These are phyloP conservation scores for Beris chalybata DNA, from an alignment of 2,888 invertebrate genomes.

Conservation along the genomic window DNA sequence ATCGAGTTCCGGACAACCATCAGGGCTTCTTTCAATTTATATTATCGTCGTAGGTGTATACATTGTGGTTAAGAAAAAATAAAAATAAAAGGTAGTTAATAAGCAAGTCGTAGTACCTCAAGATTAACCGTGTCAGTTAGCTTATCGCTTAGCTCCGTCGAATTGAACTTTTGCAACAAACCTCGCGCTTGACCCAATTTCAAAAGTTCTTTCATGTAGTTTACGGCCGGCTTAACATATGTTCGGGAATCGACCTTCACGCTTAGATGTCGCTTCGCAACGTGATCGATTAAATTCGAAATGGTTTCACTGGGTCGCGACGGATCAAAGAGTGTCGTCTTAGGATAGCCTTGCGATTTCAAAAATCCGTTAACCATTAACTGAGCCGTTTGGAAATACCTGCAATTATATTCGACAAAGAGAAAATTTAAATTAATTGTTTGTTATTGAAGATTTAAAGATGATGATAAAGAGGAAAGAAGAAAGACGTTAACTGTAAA, in stretches of 20 bases:
- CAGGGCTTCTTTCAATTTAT: too few species aligned
- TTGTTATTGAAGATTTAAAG: too few species aligned
- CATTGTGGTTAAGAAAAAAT: neutral
- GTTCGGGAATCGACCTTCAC: conserved; percentile 71
- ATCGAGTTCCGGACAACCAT: too few species aligned
- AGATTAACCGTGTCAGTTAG: conserved; percentile 79
- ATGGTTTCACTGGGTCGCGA: conserved; percentile 71
- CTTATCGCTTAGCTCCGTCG: conserved; percentile 72
- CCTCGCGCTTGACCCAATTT: conserved; percentile 72
- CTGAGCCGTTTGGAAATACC: conserved; percentile 69
- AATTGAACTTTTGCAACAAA: conserved; percentile 66
- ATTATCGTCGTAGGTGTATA: too few species aligned
- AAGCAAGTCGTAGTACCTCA: conserved; percentile 56
- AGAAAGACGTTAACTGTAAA: too few species aligned
- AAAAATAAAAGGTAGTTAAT: neutral
- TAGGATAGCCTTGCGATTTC: conserved; percentile 74
- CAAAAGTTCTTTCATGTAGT: conserved; percentile 71
- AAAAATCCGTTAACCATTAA: conserved; percentile 75
- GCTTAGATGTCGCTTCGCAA: conserved; percentile 69
- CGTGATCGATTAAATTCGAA: conserved; percentile 68
- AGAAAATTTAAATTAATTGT: neutral
- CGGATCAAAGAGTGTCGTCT: conserved; percentile 69
- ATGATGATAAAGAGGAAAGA: too few species aligned
- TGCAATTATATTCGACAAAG: conserved; percentile 48
- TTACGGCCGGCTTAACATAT: conserved; percentile 75